These are phyloP conservation scores for Cryptoblepharus egeriae DNA, from an alignment of 2,797 vertebrate genomes.

Conservation along the genomic window DNA sequence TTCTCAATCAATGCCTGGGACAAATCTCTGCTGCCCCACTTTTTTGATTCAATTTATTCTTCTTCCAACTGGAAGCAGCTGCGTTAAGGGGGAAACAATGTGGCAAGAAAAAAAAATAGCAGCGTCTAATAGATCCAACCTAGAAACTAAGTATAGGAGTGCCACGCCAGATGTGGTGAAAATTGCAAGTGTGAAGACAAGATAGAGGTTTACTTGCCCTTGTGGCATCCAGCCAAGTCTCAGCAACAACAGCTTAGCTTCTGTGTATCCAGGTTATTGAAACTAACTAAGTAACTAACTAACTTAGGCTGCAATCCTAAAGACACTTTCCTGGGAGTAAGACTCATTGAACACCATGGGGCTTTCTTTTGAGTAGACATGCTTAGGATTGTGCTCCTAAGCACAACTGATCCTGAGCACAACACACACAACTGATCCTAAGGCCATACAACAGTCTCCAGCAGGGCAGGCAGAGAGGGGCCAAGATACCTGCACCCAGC, in stretches of 20 bases:
- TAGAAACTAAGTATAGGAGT: neutral
- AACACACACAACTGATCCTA: no score
- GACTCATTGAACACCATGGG: no score
- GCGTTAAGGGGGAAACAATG: neutral
- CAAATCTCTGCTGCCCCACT: neutral
- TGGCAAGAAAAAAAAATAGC: neutral
- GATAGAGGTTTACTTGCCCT: neutral
- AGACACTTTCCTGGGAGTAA: no score
- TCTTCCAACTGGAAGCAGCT: neutral
- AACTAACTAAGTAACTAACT: no score
- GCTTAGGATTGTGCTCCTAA: no score
- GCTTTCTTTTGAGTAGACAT: no score
- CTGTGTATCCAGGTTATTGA: neutral
- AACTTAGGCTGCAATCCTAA: no score
- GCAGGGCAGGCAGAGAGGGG: neutral
- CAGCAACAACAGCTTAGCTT: neutral
- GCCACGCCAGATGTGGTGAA: neutral
- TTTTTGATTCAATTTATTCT: neutral
- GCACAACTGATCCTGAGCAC: no score
- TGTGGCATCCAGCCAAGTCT: neutral
- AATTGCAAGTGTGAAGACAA: neutral
- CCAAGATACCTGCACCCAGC: neutral
- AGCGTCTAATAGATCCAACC: neutral
- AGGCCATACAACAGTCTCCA: neutral
- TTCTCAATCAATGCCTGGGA: conserved; percentile 10